Base-by-base conservation (phyloP, 1,140 invertebrate species). In the Vanessa tameamea region DNA sequence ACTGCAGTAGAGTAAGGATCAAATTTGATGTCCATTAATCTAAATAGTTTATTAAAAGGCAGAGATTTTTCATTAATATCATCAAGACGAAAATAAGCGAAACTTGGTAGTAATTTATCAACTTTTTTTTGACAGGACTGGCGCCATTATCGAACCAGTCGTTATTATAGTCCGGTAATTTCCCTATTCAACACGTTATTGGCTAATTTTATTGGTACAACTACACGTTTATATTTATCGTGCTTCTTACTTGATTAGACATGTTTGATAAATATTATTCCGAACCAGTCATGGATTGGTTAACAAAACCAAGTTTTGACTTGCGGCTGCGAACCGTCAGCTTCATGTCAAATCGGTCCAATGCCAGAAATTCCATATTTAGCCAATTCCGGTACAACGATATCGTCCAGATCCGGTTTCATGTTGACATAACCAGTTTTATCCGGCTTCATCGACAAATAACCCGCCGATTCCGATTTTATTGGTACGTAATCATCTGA, bases 231-330 rank as follows among this genome's bases (percentile, higher is more conserved):
- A 50, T 15, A 14, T 15, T 50, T 14, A 14, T n/a, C 48, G 13
- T 50, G 15, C 15, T 50, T 48, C 7, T 59, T 20, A 48, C 20
- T 66, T 26, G 43, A 65, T 65, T 64, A 43, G 8, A 20, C 47
- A 65, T 65, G 16, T 65, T 48, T n/a, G 20, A 51, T 63, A 64
- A 47, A 47, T 26, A 20, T 31, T 14, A 11, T 47, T 8, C 4
- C 43, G 5, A 14, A 64, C 43, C 26, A 63, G n/a, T 15, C 63
- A 14, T 23, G 20, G 14, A 26, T 63, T 37, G 11, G 11, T 37
- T 48, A 93, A 77, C 92, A 93, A 67, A 93, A 93, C 92, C 92
- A 93, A 20, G 92, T 93, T 70, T 93, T 93, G 66, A 93, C 92
- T 37, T 91, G 91, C 72, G 88, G 87, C 65, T 87, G 64, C 0